Evolutionary conservation across 2,113 vertebrate species (phyloP).

Genomic region (Aspidoscelis tigris): DNA sequence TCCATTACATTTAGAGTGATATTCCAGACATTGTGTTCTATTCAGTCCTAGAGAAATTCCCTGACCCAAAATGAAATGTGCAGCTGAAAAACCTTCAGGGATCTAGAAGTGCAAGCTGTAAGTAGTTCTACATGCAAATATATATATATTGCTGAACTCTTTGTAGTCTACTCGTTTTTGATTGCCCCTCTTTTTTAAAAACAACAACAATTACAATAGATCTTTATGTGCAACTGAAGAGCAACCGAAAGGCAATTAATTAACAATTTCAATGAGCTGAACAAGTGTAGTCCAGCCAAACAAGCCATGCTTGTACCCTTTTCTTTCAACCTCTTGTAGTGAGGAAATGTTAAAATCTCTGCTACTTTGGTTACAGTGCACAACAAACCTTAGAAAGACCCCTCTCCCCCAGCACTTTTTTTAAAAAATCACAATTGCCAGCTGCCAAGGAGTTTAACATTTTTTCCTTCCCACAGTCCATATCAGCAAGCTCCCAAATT

Average conservation of each 20-base stretch:
- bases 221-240: conserved; percentile 34
- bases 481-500: conserved; percentile 48
- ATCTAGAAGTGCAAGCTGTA: conserved; percentile 49
- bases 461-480: conserved; percentile 41
- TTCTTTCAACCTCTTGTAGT: background rate
- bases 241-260: conserved; percentile 58
- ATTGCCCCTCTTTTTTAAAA: background rate
- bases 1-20: conserved; percentile 83
- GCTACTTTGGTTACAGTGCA: conserved; percentile 29
- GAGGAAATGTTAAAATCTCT: conserved; percentile 47
- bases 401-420: conserved; percentile 9
- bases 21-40: conserved; percentile 80
- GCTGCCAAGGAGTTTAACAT: conserved; percentile 49
- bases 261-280: conserved; percentile 55
- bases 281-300: conserved; percentile 1
- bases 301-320: background rate
- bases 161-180: conserved; percentile 27
- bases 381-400: conserved; percentile 31
- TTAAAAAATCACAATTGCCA: conserved; percentile 41
- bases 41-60: conserved; percentile 67
- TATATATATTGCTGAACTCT: background rate
- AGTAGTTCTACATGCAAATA: conserved; percentile 8
- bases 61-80: conserved; percentile 56
- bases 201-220: conserved; percentile 42
- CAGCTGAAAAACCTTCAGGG: conserved; percentile 54